Base-by-base conservation (phyloP, 2,113 vertebrate genomes). In the Seriola quinqueradiata region DNA sequence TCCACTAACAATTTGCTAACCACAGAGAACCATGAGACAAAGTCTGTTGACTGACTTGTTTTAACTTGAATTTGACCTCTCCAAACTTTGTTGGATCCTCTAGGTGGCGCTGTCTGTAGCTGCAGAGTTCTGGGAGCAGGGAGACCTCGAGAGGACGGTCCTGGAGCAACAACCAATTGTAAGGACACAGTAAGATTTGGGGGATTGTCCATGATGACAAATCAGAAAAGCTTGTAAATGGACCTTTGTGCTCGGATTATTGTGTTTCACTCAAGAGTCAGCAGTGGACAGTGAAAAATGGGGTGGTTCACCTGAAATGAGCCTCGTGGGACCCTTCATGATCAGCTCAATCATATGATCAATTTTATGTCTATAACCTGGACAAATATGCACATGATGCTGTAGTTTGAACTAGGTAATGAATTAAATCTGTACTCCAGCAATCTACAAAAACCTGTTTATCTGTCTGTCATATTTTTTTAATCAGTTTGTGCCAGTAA, bases 41-140 rank as follows among this genome's bases (percentile, higher is more conserved):
- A 28, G 28, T 28, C 28, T 28, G 28, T 28, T 28, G 28, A 28
- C 28, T 28, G 28, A 1, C 44, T 16, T 25, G 25, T 25, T 25
- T 25, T 25, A 1, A 25, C 25, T 46, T 46, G 5, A 16, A 46
- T 46, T 46, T 46, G 44, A 16, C 44, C 3, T 46, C 44, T 46
- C 13, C 11, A 46, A 46, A 11, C 40, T 25, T 40, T 23, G 1
- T n/a, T 68, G 21, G 32, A 1, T 36, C 54, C 77, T 85, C 21
- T n/a, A 96, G 95, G 95, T 96, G 94, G 95, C 95, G 78, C 87
- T 96, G 79, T 93, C 93, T 16, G 95, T 96, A 1, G 95, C 95
- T 21, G 95, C 95, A 52, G 95, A 96, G 92, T 96, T 96, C 93
- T 96, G 95, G 95, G 95, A 96, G 89, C 95, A 96, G 92, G 95